Evolutionary conservation across 2,113 vertebrate species (phyloP).

Genomic region (Leptosomus discolor): DNA sequence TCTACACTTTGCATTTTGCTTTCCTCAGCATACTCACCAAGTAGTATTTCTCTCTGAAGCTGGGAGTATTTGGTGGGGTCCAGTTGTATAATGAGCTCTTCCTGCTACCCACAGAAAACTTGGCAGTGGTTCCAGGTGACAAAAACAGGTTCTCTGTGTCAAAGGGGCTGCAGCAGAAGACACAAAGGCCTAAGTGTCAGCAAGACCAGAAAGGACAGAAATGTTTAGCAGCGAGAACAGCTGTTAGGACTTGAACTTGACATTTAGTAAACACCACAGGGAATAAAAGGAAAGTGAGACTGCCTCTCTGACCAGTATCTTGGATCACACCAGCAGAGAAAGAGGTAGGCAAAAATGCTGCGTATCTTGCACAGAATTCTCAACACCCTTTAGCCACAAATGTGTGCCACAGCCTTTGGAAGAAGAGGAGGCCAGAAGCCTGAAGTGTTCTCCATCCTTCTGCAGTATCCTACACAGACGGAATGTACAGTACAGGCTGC

Average conservation of each 20-base stretch:
- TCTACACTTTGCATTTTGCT: not conserved
- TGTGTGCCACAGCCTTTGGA: not conserved
- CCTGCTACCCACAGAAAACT: slow-evolving; percentile 82
- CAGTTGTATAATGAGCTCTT: slow-evolving; percentile 88
- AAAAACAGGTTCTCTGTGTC: slow-evolving; percentile 78
- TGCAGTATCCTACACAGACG: not conserved
- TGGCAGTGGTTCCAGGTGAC: slow-evolving; percentile 76
- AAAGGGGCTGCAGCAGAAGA: slow-evolving; percentile 80
- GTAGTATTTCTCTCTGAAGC: slow-evolving; percentile 92
- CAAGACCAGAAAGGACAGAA: not conserved
- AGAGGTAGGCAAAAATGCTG: not conserved
- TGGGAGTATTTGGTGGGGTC: slow-evolving; percentile 89
- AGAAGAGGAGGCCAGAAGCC: not conserved
- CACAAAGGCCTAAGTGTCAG: not conserved
- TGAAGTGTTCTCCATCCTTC: not conserved
- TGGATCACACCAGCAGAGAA: not conserved
- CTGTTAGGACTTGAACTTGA: not conserved
- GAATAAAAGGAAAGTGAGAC: not conserved
- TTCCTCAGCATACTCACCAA: slow-evolving; percentile 72
- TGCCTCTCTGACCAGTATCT: not conserved
- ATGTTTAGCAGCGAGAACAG: not conserved
- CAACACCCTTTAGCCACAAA: not conserved
- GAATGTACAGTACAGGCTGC: not conserved
- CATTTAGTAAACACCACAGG: not conserved
- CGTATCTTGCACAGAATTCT: not conserved